Base-by-base conservation (phyloP, 2,888 invertebrate species). In the Drosophila heteroneura region DNA sequence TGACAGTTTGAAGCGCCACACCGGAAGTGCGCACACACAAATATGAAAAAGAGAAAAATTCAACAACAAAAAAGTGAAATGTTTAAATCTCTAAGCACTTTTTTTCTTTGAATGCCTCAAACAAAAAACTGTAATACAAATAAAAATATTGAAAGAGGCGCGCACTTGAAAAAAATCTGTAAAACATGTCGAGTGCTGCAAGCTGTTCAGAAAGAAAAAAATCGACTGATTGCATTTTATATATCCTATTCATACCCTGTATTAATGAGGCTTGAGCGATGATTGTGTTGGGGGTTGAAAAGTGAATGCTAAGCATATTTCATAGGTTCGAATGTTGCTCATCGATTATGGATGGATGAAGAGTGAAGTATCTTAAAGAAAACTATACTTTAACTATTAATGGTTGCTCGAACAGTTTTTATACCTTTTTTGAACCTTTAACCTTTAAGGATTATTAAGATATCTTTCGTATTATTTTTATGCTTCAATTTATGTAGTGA, bases 1-100 rank as follows among this genome's bases (percentile, higher is more conserved):
- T 70, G 86, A 89, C 91, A 89, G 79, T 79, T 83, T 71, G 67
- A 79, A 74, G 89, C 83, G 77, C 77, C 89, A 88, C 77, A 58
- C 85, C 87, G 85, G 89, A 89, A 73, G 76, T 71, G 74, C 89
- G 78, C 64, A 71, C 79, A 73, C 74, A 66, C 44, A 63, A 69
- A 53, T 77, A 74, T 69, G 58, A 28, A 39, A n/a, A 30, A 64
- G n/a, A 22, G 14, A 16, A 22, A 47, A 47, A 47, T 47, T 22
- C 22, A 26, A 26, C 5, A 19, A 28, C 16, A 39, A 39, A 12
- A 30, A 52, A 39, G 7, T 30, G 5, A 54, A 61, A 54, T 62
- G 39, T 5, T 65, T 53, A 70, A 59, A 65, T 69, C 58, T 70
- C 71, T 57, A 83, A 77, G 73, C 83, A 79, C 66, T 75, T 71